phyloP scores from a whole-genome alignment of 2,888 invertebrate species.

The Dorcus parallelipipedus region DNA sequence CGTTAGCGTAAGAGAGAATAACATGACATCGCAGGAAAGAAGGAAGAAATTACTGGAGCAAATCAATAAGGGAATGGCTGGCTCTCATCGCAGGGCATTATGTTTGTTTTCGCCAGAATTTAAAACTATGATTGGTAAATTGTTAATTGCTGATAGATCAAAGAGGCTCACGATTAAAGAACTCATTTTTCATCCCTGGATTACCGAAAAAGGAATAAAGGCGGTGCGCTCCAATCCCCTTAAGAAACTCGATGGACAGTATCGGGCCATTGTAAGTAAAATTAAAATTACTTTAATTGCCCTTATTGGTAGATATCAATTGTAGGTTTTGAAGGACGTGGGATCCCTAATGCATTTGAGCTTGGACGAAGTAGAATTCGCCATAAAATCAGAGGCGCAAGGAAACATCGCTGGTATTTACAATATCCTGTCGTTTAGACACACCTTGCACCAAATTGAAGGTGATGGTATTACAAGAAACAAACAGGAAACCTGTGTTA shows the following conservation, averaged over 20 bases:
- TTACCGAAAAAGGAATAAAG: slow-evolving; percentile 53
- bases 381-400: slow-evolving; percentile 55
- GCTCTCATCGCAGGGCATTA: slow-evolving; percentile 56
- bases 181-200: slow-evolving; percentile 59
- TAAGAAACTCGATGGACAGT: slow-evolving; percentile 41
- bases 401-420: slow-evolving; percentile 60
- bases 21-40: slow-evolving; percentile 53
- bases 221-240: slow-evolving; percentile 53
- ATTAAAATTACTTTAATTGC: not conserved
- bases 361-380: slow-evolving; percentile 49
- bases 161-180: slow-evolving; percentile 57
- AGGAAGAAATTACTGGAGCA: slow-evolving; percentile 61
- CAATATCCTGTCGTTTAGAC: slow-evolving; percentile 52
- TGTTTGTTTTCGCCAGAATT: slow-evolving; percentile 49
- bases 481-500: slow-evolving; percentile 12
- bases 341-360: slow-evolving; percentile 50
- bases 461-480: slow-evolving; percentile 35
- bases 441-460: slow-evolving; percentile 26
- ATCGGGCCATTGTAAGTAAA: slow-evolving; percentile 28
- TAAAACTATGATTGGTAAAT: slow-evolving; percentile 51
- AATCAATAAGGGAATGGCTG: slow-evolving; percentile 63
- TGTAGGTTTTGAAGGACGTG: slow-evolving; percentile 52
- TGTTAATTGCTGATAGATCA: slow-evolving; percentile 55
- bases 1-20: slow-evolving; percentile 45
- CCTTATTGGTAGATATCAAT: not conserved